Evolutionary conservation across 2,888 invertebrate genomes (phyloP), one percentile per base, ranked within the genome.

Genomic region (Apotomis capreana): DNA sequence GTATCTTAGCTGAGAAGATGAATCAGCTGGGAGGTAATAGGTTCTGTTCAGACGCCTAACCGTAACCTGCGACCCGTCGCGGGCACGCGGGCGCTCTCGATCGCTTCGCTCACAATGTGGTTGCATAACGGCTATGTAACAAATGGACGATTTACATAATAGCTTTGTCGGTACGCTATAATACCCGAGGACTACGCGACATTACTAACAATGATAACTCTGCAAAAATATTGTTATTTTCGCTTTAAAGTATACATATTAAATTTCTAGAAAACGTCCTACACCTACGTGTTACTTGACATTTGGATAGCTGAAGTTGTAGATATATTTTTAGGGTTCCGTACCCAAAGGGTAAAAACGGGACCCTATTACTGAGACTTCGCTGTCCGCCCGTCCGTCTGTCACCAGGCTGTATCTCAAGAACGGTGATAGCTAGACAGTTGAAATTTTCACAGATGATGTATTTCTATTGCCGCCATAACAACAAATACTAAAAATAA

Each of bases 131-230:
- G 82, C 83, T 87, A 84, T 87, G 89, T 90, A 86, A 87, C 89
- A 89, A 89, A 89, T 84, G 89, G 84, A 82, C 87, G 87, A 88
- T 89, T 91, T 90, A 90, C 90, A 89, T 90, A 91, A 91, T 88
- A 88, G 86, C 85, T 85, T 87, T 87, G 89, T 84, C 84, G 84
- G 86, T 83, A 80, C 80, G 82, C 86, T 87, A 85, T 88, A 87
- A 89, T 84, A 83, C 84, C 80, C 78, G 81, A 84, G 84, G 84
- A 84, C 86, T 81, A 84, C 85, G 83, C 81, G 78, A 83, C 71
- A 67, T 70, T 70, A 36, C 36, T 40, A 36, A 58, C 67, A 37
- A 67, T 51, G 26, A 60, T 59, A 44, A 59, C n/a, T 57, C 9
- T 55, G 13, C 44, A 55, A 49, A 49, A 9, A 13, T 26, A 40